These are phyloP conservation scores for Timema podura DNA, from an alignment of 2,888 invertebrate genomes.

Conservation along the genomic window DNA sequence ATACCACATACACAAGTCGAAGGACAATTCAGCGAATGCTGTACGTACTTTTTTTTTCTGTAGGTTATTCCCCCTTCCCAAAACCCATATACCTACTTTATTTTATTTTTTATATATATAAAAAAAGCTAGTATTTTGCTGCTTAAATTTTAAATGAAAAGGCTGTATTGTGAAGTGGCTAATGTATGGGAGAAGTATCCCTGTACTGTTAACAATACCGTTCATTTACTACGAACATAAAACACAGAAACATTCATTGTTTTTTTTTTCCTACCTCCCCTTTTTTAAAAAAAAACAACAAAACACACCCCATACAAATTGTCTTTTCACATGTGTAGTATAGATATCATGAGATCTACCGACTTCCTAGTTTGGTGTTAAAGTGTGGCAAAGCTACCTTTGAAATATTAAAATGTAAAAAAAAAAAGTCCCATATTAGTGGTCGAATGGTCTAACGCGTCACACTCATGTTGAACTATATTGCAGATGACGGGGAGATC, in stretches of 20 bases:
- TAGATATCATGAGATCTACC: no score
- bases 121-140: no score
- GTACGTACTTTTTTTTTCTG: background rate
- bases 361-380: no score
- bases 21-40: background rate
- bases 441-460: no score
- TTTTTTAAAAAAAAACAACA: background rate
- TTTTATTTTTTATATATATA: background rate
- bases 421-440: no score
- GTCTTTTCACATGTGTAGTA: constrained; percentile 11
- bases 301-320: constrained; percentile 3
- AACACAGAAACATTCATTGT: constrained; percentile 4
- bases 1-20: constrained; percentile 6
- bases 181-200: background rate
- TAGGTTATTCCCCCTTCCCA: background rate
- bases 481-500: no score
- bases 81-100: background rate
- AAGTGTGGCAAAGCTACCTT: no score
- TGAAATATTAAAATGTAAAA: no score
- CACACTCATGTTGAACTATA: no score
- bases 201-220: no score
- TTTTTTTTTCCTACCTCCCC: background rate
- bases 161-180: constrained; percentile 11
- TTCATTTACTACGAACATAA: constrained; percentile 8
- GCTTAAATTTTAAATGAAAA: constrained; percentile 16